A percentile compares a stretch with the other conserved stretches of the same genome.
phyloP scores from a whole-genome alignment of 1,140 invertebrate genomes.

The Aradophagus sp. region DNA sequence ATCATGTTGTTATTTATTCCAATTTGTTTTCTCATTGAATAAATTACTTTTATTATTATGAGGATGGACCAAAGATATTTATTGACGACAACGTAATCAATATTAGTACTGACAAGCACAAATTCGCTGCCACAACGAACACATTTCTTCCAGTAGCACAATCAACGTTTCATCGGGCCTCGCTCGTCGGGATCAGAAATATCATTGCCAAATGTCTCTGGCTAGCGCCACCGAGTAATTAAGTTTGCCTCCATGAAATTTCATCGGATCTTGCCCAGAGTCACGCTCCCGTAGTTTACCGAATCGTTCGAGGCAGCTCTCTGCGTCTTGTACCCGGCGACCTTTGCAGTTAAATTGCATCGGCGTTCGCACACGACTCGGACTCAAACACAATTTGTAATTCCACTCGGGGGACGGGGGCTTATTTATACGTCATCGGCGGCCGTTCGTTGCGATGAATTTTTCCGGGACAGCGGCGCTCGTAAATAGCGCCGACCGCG shows the following conservation, averaged over 20 bases:
- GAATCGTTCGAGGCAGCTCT: conserved; percentile 27
- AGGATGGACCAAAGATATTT: too few species aligned
- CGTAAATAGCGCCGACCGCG: too few species aligned
- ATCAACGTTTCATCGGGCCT: conserved; percentile 18
- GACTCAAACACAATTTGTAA: conserved; percentile 8
- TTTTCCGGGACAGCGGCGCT: too few species aligned
- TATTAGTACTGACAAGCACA: too few species aligned
- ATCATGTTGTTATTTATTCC: too few species aligned
- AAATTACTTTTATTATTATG: too few species aligned
- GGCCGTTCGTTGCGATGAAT: too few species aligned
- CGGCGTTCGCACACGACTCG: conserved; percentile 7
- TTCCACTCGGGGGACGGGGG: neutral
- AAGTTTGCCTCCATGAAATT: conserved; percentile 38
- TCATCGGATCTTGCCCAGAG: conserved; percentile 30
- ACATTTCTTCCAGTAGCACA: conserved; percentile 19
- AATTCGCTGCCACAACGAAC: too few species aligned
- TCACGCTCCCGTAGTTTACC: conserved; percentile 34
- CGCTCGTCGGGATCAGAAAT: conserved; percentile 17
- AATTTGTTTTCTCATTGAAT: conserved; percentile 4
- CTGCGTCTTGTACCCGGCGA: conserved; percentile 12
- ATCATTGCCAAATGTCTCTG: conserved; percentile 27
- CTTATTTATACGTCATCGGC: too few species aligned
- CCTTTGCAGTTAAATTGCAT: conserved; percentile 24
- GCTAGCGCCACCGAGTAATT: conserved; percentile 33
- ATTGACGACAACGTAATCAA: too few species aligned